Evolutionary conservation across 2,888 invertebrate species (phyloP), one percentile per base, ranked within the genome.

Genomic region (Sacculina carcini): DNA sequence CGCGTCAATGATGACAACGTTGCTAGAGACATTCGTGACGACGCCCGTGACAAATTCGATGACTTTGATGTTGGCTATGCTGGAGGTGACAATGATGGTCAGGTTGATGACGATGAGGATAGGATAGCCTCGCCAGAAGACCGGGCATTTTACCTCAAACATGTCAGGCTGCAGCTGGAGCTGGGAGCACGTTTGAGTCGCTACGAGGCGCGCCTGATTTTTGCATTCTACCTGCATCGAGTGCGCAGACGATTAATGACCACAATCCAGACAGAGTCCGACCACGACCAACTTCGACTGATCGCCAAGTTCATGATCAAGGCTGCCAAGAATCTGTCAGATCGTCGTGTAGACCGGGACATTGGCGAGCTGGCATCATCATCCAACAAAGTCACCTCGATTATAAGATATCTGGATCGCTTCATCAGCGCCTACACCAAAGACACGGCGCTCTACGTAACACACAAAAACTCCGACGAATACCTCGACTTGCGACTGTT

Each of bases 381-480:
- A n/a, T n/a, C n/a, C n/a, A 84, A 84, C 65, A 70, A 79, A 24
- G 78, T 82, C 54, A 84, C 84, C 2, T 76, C 84, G 59, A n/a
- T n/a, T n/a, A 81, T 84, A 2, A 85, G 83, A 65, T 77, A 83
- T 59, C 69, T 82, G 49, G 79, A 79, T 62, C 84, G 85, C 65
- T 85, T 83, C 66, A 71, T 85, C 49, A 79, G 81, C 67, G 70
- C 78, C 60, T 85, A 84, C 66, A 80, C 79, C 62, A 71, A 78
- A 51, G 84, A 84, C 66, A 84, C 84, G 0, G 83, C 84, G 59
- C 50, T 54, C 10, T 54, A 56, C 52, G 32, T 55, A 49, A 54
- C 54, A 39, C 44, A 26, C 16, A 26, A 28, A 9, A 28, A 44
- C 1, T n/a, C 28, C 16, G 10, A 16, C 28, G 2, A n/a, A 7